Base-by-base conservation (phyloP, 1,140 invertebrate genomes). In the Pseudomyrmex flavicornis region DNA sequence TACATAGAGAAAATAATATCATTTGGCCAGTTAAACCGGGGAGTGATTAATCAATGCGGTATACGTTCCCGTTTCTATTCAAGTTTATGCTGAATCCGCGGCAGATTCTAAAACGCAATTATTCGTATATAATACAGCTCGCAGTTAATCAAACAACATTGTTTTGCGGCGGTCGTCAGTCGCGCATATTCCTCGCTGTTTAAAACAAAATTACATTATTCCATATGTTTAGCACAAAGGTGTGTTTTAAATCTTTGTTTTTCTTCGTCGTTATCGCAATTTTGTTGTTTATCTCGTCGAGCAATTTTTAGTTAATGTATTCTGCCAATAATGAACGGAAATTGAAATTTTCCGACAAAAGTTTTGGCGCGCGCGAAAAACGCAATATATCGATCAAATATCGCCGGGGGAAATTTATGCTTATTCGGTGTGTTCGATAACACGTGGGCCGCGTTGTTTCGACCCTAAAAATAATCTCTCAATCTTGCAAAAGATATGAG, bases 61-160 rank as follows among this genome's bases (percentile, higher is more conserved):
- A 17, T 44, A 35, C 0, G 2, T 56, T 35, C 17, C 10, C 10
- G 59, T 15, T 80, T 59, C 66, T 17, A 12, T 69, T n/a, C 35
- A 63, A 76, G 48, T 59, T 20, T 20, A 20, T 35, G 35, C 13
- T 15, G 26, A 77, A 66, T 66, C 35, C 20, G 52, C 35, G 35
- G 35, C 35, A 35, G 3, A 77, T 77, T 1, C 48, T 35, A 35
- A 22, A 66, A 77, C 50, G 12, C 56, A 66, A 77, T 77, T 56
- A 58, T 58, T 35, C 5, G 20, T 44, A 54, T 15, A 48, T 44
- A 68, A 66, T 46, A 68, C 13, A 44, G 9, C 9, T 54, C 56
- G 17, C 26, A 77, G 5, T 77, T 77, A 77, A 77, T 77, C 17
- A 77, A 77, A 46, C 62, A 12, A 35, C 35, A 79, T 79, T 79